phyloP scores from a whole-genome alignment of 1,140 invertebrate genomes.

The Sinella curviseta region DNA sequence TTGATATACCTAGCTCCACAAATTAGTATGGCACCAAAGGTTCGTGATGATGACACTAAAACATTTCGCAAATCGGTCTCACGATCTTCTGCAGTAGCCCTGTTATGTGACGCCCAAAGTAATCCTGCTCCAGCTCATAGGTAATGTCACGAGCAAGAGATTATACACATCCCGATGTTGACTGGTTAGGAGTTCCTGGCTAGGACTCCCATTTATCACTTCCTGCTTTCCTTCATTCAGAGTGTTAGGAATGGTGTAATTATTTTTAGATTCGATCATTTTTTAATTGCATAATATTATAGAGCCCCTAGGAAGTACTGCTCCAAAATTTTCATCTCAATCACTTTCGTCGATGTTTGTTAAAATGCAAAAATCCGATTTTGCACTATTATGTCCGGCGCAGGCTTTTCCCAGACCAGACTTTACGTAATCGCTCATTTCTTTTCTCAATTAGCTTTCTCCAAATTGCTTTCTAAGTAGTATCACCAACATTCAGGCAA shows the following conservation, averaged over 20 bases:
- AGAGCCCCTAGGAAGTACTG: conserved; percentile 59
- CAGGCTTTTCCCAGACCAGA: conserved; percentile 61
- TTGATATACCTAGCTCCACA: conserved; percentile 27
- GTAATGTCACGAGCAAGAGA: conserved; percentile 51
- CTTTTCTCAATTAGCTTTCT: not conserved
- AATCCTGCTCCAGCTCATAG: conserved; percentile 69
- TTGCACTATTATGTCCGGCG: conserved; percentile 69
- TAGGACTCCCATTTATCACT: conserved; percentile 41
- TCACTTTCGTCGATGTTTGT: conserved; percentile 52
- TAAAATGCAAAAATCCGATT: conserved; percentile 54
- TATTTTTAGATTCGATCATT: not conserved
- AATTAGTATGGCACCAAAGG: conserved; percentile 33
- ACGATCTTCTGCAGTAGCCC: conserved; percentile 53
- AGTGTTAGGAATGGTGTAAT: not conserved
- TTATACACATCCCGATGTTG: no score
- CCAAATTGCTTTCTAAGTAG: not conserved
- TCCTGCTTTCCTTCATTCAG: not conserved
- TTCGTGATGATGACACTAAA: conserved; percentile 18
- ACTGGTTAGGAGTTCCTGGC: no score
- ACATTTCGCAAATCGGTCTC: not conserved
- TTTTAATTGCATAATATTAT: no score
- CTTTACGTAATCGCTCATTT: conserved; percentile 33
- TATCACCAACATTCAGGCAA: conserved; percentile 18
- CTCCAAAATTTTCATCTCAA: conserved; percentile 68
- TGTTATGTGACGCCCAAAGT: conserved; percentile 71